Percentiles rank a stretch among this genome's conserved stretches.
Conservation (phyloP, 2,113 vertebrate genomes). For the Oryzias curvinotus region DNA sequence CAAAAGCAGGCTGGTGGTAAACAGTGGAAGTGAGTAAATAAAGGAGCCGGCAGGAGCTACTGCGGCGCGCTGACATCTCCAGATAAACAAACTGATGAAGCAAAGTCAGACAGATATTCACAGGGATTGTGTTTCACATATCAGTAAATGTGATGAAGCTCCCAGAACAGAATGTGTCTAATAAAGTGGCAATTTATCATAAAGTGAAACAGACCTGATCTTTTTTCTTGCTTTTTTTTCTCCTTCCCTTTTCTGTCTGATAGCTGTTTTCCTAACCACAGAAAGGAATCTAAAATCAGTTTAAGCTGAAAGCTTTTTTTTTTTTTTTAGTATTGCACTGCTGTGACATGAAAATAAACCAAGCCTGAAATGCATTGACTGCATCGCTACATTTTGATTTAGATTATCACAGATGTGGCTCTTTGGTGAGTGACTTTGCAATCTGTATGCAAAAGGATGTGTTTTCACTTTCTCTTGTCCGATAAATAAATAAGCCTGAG, state of each 20-base stretch:
- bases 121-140: slow-evolving; percentile 29
- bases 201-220: slow-evolving; percentile 25
- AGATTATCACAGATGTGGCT: slow-evolving; percentile 51
- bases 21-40: slow-evolving; percentile 13
- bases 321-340: slow-evolving; percentile 18
- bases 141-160: slow-evolving; percentile 21
- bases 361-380: slow-evolving; percentile 45
- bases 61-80: slow-evolving; percentile 5
- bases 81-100: slow-evolving; percentile 33
- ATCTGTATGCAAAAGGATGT: slow-evolving; percentile 54
- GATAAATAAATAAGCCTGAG: slow-evolving; percentile 50
- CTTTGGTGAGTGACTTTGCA: slow-evolving; percentile 42
- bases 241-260: background rate
- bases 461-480: slow-evolving; percentile 10
- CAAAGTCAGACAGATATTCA: slow-evolving; percentile 24
- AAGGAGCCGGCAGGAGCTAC: background rate
- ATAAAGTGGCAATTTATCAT: slow-evolving; percentile 1
- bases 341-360: slow-evolving; percentile 38
- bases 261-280: slow-evolving; percentile 3
- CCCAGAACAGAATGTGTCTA: slow-evolving; percentile 16
- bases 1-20: slow-evolving; percentile 14
- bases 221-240: background rate
- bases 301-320: slow-evolving; percentile 14
- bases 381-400: slow-evolving; percentile 38
- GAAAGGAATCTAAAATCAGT: slow-evolving; percentile 30